Conservation (phyloP, 2,797 vertebrate species). For the Hippocampus kuda region DNA sequence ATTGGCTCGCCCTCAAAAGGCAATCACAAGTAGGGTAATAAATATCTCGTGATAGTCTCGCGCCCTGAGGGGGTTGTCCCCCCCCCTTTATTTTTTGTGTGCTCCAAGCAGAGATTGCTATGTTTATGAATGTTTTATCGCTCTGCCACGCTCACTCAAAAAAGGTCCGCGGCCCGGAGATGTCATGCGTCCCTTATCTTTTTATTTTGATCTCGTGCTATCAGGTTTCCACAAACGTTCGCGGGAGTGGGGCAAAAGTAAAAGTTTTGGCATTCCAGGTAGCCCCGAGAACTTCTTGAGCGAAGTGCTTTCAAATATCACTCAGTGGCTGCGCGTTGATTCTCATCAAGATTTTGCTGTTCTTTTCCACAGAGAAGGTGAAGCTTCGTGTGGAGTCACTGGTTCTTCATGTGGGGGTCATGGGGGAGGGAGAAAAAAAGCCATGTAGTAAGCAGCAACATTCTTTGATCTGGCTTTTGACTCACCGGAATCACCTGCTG, state of each 20-base stretch:
- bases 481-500: neutral
- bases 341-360: neutral
- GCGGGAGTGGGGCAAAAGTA: neutral
- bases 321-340: neutral
- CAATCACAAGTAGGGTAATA: constrained; percentile 40
- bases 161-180: neutral
- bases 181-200: neutral
- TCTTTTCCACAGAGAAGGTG: neutral
- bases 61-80: neutral
- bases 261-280: constrained; percentile 1
- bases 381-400: neutral
- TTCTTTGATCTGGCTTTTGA: neutral
- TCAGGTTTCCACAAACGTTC: neutral
- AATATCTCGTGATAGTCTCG: constrained; percentile 39
- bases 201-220: neutral
- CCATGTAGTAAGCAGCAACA: neutral
- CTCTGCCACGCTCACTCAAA: neutral
- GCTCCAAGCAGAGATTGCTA: neutral
- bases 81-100: neutral
- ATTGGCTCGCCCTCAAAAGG: constrained; percentile 40
- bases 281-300: neutral
- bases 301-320: neutral
- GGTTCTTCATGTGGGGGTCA: neutral
- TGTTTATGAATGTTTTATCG: constrained; percentile 1
- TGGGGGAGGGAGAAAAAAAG: neutral